Conservation (phyloP, 2,113 vertebrate species). For the Progne subis region DNA sequence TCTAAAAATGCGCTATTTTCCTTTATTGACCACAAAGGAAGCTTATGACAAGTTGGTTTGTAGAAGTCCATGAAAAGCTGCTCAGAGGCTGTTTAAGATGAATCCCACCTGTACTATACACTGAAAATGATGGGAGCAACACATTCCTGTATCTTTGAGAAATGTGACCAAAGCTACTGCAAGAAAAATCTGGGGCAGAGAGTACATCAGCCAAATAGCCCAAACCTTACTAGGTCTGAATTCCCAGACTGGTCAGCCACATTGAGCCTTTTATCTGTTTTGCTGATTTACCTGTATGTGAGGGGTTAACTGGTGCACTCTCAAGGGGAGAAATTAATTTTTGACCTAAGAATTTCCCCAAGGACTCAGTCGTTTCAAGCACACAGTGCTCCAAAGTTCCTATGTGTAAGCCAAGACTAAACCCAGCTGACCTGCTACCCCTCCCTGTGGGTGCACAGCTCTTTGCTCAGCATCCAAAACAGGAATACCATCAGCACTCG, state of each 20-base stretch:
- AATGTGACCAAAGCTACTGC: neutral
- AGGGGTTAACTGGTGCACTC: neutral
- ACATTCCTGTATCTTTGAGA: neutral
- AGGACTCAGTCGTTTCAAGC: neutral
- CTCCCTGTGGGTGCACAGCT: accelerated
- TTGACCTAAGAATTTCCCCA: neutral
- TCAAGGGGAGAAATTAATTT: neutral
- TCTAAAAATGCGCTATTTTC: neutral
- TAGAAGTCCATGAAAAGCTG: neutral
- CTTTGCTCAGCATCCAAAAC: neutral
- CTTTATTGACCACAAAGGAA: neutral
- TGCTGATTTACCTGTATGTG: neutral
- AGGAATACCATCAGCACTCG: neutral
- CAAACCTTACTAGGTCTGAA: neutral
- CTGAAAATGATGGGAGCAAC: neutral
- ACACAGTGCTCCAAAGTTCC: neutral
- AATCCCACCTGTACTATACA: neutral
- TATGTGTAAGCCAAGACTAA: neutral
- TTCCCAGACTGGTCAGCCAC: neutral
- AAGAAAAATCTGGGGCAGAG: neutral
- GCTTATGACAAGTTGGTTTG: neutral
- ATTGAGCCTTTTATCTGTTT: neutral
- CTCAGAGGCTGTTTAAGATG: neutral
- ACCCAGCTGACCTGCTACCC: neutral
- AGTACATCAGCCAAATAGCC: neutral